These are phyloP conservation scores for Stigmatopora nigra DNA, from an alignment of 2,113 vertebrate species.

Conservation along the genomic window DNA sequence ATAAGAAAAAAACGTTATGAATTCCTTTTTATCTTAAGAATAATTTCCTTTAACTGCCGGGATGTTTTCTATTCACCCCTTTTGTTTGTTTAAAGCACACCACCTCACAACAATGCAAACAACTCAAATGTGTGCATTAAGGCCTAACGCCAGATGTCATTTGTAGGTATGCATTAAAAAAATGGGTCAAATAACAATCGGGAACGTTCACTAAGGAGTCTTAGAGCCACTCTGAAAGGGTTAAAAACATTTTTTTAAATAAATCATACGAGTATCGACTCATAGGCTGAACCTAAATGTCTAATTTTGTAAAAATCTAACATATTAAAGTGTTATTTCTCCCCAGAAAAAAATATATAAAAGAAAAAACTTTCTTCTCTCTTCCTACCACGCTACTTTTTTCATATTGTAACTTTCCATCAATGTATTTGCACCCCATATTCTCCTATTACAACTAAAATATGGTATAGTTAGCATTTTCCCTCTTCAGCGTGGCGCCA, in stretches of 20 bases:
- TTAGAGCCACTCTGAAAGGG: background rate
- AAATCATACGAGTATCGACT: background rate
- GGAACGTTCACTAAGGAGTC: constrained; percentile 30
- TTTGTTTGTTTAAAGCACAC: constrained; percentile 33
- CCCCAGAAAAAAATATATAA: too few relatives aligned
- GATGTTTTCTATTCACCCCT: constrained; percentile 19
- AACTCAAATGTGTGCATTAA: constrained; percentile 68
- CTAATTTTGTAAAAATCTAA: too few relatives aligned
- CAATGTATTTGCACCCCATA: too few relatives aligned
- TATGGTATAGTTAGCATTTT: background rate
- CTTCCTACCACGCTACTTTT: too few relatives aligned
- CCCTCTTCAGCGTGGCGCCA: background rate
- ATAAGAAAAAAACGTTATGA: too few relatives aligned
- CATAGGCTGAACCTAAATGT: background rate
- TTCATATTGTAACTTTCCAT: background rate
- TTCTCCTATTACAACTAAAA: background rate
- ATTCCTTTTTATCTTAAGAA: background rate
- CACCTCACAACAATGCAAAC: constrained; percentile 70
- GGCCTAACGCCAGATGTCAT: constrained; percentile 53
- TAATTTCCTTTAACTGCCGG: background rate
- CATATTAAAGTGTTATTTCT: too few relatives aligned
- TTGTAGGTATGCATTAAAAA: constrained; percentile 9
- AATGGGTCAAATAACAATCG: constrained; percentile 40
- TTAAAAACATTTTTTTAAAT: background rate
- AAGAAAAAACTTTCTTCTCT: too few relatives aligned